These are phyloP conservation scores for Priocnemis perturbator DNA, from an alignment of 2,888 invertebrate species.

Conservation along the genomic window DNA sequence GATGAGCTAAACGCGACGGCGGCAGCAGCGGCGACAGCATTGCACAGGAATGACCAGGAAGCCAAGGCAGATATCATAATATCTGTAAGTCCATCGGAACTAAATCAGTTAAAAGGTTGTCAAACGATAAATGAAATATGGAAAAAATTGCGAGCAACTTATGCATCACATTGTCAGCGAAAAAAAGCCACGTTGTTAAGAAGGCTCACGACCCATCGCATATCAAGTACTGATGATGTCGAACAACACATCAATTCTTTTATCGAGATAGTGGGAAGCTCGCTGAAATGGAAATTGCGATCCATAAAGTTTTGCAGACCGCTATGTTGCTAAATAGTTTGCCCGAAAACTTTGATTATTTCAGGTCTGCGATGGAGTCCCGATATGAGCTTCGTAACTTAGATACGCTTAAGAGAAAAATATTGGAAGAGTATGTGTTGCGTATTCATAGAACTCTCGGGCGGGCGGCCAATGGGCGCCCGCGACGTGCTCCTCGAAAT, in stretches of 20 bases:
- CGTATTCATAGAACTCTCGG: too few species aligned
- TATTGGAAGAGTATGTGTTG: slow-evolving; percentile 8
- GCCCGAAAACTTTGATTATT: slow-evolving; percentile 24
- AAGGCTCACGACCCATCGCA: slow-evolving; percentile 62
- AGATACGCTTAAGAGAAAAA: slow-evolving; percentile 22
- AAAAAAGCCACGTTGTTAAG: slow-evolving; percentile 72
- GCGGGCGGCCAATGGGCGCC: too few species aligned
- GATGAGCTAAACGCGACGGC: slow-evolving; percentile 18
- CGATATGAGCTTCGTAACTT: slow-evolving; percentile 24
- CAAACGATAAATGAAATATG: slow-evolving; percentile 66
- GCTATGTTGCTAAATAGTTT: slow-evolving; percentile 29
- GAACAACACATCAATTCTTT: slow-evolving; percentile 24
- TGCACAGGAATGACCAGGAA: slow-evolving; percentile 41
- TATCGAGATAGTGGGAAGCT: slow-evolving; percentile 26
- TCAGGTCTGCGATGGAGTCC: slow-evolving; percentile 30
- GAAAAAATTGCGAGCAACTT: slow-evolving; percentile 65
- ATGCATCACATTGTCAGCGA: slow-evolving; percentile 69
- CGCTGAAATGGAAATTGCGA: slow-evolving; percentile 23
- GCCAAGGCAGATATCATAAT: slow-evolving; percentile 47
- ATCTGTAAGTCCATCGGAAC: slow-evolving; percentile 40
- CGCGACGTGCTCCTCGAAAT: too few species aligned
- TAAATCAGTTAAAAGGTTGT: slow-evolving; percentile 51
- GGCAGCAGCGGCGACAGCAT: slow-evolving; percentile 15
- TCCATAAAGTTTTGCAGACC: slow-evolving; percentile 14
- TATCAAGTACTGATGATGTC: slow-evolving; percentile 56